These are phyloP conservation scores for Poicephalus gulielmi DNA, from an alignment of 2,113 vertebrate species.

Conservation along the genomic window DNA sequence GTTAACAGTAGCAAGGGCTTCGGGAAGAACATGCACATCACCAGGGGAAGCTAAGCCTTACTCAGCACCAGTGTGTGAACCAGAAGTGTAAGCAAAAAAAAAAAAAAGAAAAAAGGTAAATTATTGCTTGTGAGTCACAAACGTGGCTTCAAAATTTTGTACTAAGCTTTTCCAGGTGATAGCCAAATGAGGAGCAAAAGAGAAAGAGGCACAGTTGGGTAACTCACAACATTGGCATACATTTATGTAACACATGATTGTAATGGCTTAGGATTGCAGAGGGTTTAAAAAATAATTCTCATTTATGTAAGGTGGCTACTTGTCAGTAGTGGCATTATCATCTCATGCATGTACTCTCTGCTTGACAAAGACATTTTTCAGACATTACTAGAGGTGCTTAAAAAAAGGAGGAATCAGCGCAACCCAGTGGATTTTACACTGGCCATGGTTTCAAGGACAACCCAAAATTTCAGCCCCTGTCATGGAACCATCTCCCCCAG, in stretches of 20 bases:
- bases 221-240: not conserved
- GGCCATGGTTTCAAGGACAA: not conserved
- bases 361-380: not conserved
- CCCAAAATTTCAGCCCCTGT: not conserved
- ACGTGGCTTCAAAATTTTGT: not conserved
- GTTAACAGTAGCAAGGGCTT: not conserved
- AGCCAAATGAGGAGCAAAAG: not conserved
- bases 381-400: not conserved
- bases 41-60: not conserved
- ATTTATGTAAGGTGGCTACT: not conserved
- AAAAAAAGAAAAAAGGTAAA: not conserved
- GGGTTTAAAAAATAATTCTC: constrained; percentile 28
- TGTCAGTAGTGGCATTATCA: not conserved
- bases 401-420: not conserved
- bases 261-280: not conserved
- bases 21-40: not conserved
- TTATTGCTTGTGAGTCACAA: not conserved
- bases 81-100: not conserved
- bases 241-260: not conserved
- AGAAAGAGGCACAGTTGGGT: not conserved
- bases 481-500: not conserved
- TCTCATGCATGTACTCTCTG: not conserved
- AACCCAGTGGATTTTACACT: not conserved
- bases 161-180: not conserved
- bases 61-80: not conserved